Conservation (phyloP, 2,113 vertebrate species). For the Fukomys damarensis region DNA sequence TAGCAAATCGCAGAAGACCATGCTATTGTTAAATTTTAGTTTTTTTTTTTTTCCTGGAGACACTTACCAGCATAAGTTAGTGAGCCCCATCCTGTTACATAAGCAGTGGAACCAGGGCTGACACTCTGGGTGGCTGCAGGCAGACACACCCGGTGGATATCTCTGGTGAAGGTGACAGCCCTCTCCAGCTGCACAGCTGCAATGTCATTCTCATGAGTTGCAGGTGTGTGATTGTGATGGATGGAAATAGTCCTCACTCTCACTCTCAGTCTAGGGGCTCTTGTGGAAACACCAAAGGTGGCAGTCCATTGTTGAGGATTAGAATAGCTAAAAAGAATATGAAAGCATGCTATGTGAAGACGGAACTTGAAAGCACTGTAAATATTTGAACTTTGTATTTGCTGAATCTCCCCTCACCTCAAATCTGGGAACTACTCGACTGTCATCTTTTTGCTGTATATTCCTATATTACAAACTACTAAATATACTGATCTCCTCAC, state of each 20-base stretch:
- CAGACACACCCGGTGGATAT: slow-evolving; percentile 79
- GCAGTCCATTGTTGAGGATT: slow-evolving; percentile 68
- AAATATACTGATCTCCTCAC: neutral
- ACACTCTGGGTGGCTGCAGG: slow-evolving; percentile 68
- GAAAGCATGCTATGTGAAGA: slow-evolving; percentile 13
- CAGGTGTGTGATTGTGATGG: slow-evolving; percentile 50
- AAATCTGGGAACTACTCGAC: neutral
- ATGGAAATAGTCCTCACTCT: slow-evolving; percentile 53
- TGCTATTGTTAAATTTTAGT: neutral
- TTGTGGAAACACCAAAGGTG: slow-evolving; percentile 65
- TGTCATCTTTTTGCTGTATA: neutral
- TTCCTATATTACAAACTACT: neutral
- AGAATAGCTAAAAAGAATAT: slow-evolving; percentile 39
- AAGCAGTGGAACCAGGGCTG: slow-evolving; percentile 63
- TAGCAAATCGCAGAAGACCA: neutral
- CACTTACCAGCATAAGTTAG: slow-evolving; percentile 70
- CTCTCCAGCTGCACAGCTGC: slow-evolving; percentile 63
- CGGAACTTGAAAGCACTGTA: neutral
- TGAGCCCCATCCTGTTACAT: slow-evolving; percentile 84
- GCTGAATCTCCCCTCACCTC: fast-evolving
- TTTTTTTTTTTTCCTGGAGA: slow-evolving; percentile 8
- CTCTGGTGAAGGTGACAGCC: slow-evolving; percentile 60
- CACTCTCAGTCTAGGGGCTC: neutral
- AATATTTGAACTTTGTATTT: neutral
- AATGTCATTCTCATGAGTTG: slow-evolving; percentile 76